A percentile compares a stretch with the other conserved stretches of the same genome.
These are phyloP conservation scores for Platygyra sinensis DNA, from an alignment of 64 coral and sea anemone species.

Conservation along the genomic window DNA sequence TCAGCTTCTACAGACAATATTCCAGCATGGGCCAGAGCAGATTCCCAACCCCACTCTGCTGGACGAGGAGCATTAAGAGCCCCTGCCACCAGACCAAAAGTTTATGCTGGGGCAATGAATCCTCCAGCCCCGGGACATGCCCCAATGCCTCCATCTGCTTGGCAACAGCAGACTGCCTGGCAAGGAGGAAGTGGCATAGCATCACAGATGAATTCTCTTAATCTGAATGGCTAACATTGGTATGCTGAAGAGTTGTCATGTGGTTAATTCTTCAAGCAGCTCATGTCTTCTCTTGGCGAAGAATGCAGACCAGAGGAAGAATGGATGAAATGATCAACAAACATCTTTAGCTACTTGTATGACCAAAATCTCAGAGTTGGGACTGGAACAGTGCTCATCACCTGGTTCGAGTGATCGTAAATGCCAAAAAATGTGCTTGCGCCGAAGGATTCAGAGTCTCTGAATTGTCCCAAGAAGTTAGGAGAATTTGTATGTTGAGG, in stretches of 20 bases:
- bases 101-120: conserved; percentile 69
- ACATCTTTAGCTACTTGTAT: no score
- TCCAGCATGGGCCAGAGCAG: conserved; percentile 51
- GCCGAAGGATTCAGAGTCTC: no score
- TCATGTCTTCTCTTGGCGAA: neutral
- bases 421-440: no score
- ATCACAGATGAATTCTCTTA: conserved; percentile 22
- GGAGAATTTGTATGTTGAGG: no score
- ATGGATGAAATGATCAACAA: no score
- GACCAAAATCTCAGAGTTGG: no score
- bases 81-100: conserved; percentile 60
- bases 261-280: neutral
- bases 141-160: conserved; percentile 78
- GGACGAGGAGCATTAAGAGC: conserved; percentile 45
- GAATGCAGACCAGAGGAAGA: no score
- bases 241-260: neutral
- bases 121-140: conserved; percentile 65
- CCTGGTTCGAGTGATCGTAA: no score
- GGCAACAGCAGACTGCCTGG: conserved; percentile 55
- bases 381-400: no score
- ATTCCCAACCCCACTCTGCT: neutral
- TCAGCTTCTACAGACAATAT: conserved; percentile 28
- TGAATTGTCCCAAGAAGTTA: no score
- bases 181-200: neutral
- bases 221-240: neutral